Conservation (phyloP, 2,888 invertebrate genomes). For the Drosophila atroscutellata region DNA sequence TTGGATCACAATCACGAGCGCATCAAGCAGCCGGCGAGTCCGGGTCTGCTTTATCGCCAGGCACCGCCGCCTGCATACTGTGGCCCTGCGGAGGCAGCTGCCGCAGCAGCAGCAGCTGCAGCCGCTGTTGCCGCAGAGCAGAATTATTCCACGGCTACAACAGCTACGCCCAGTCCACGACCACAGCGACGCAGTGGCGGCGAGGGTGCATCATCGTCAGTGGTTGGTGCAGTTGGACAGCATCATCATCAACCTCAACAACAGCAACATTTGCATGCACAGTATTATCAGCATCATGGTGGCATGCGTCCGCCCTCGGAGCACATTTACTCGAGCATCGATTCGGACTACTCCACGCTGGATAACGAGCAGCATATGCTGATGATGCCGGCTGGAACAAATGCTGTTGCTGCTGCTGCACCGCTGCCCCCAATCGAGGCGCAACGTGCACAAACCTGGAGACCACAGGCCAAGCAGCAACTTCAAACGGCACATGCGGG, state of each 20-base stretch:
- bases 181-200: constrained; percentile 85
- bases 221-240: constrained; percentile 78
- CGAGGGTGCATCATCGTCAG: constrained; percentile 37
- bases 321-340: constrained; percentile 95
- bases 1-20: constrained; percentile 87
- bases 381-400: constrained; percentile 78
- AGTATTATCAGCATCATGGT: constrained; percentile 82
- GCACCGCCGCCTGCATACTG: constrained; percentile 85
- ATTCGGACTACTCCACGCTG: constrained; percentile 90
- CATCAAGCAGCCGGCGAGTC: constrained; percentile 84
- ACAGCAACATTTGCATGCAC: constrained; percentile 74
- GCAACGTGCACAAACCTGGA: constrained; percentile 85
- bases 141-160: constrained; percentile 88
- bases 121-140: constrained; percentile 83
- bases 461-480: constrained; percentile 85
- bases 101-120: constrained; percentile 17
- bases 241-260: constrained; percentile 7
- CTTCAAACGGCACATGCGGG: constrained; percentile 63
- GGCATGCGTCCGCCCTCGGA: constrained; percentile 90
- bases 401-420: constrained; percentile 47
- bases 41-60: constrained; percentile 84
- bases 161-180: constrained; percentile 87
- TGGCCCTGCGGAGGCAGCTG: constrained; percentile 84
- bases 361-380: constrained; percentile 85
- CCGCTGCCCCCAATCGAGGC: constrained; percentile 31